A percentile compares a stretch with the other conserved stretches of the same genome.
phyloP scores from a whole-genome alignment of 2,888 invertebrate species.

The Euproctis similis region DNA sequence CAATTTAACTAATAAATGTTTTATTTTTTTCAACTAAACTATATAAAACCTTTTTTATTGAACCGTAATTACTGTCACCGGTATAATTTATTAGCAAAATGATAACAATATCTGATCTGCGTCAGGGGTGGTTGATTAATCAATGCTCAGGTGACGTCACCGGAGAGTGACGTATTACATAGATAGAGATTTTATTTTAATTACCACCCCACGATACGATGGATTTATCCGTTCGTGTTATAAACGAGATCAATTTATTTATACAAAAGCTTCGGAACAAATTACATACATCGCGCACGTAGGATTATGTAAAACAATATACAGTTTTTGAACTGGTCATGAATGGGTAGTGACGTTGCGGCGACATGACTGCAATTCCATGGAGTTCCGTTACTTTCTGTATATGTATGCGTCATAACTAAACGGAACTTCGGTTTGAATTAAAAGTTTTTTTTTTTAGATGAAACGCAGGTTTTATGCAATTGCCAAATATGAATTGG shows the following conservation, averaged over 20 bases:
- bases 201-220: slow-evolving; percentile 32
- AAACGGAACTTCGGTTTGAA: too few species aligned
- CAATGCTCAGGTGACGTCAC: slow-evolving; percentile 20
- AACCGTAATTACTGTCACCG: too few species aligned
- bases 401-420: too few species aligned
- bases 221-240: slow-evolving; percentile 57
- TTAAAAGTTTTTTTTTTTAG: too few species aligned
- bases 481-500: too few species aligned
- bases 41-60: too few species aligned
- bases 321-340: too few species aligned
- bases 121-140: slow-evolving; percentile 19
- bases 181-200: slow-evolving; percentile 29
- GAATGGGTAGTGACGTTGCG: too few species aligned
- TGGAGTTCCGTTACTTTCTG: too few species aligned
- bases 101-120: slow-evolving; percentile 15
- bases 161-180: slow-evolving; percentile 20
- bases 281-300: slow-evolving; percentile 62
- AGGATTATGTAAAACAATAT: slow-evolving; percentile 73
- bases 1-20: too few species aligned
- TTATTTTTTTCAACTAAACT: too few species aligned
- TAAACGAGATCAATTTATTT: slow-evolving; percentile 66
- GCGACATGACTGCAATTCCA: slow-evolving; percentile 21
- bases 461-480: too few species aligned
- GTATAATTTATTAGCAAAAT: slow-evolving; percentile 14
- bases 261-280: slow-evolving; percentile 68